phyloP scores from a whole-genome alignment of 2,113 vertebrate species.

The Muntiacus muntjak region DNA sequence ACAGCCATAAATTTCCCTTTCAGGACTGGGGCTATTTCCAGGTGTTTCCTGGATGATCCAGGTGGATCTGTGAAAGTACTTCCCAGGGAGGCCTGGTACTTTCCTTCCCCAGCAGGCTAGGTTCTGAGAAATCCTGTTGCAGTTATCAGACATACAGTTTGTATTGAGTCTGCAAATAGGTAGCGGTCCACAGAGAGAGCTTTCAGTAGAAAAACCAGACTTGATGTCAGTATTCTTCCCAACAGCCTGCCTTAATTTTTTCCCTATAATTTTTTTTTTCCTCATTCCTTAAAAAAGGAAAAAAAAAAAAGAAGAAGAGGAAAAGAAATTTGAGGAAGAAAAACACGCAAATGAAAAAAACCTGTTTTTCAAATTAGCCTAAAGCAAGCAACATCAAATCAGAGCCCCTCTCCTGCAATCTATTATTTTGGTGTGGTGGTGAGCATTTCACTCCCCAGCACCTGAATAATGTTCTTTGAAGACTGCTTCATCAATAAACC shows the following conservation, averaged over 20 bases:
- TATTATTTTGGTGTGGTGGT: constrained; percentile 48
- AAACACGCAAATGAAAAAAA: neutral
- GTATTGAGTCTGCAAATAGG: neutral
- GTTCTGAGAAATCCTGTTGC: constrained; percentile 1
- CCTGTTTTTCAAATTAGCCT: constrained; percentile 64
- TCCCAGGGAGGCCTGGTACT: constrained; percentile 65
- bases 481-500: constrained; percentile 78
- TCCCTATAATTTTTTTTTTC: neutral
- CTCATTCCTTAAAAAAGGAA: neutral
- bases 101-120: constrained; percentile 37
- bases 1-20: constrained; percentile 61
- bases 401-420: neutral
- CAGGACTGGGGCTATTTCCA: constrained; percentile 22
- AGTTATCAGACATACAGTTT: neutral
- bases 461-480: constrained; percentile 78
- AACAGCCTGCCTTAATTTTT: neutral
- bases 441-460: neutral
- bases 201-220: neutral
- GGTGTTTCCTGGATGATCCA: constrained; percentile 68
- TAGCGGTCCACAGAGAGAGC: neutral
- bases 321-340: neutral
- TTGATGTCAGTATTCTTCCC: neutral
- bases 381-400: constrained; percentile 64
- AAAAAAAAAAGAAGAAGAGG: neutral
- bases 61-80: constrained; percentile 44